phyloP scores from a whole-genome alignment of 2,888 invertebrate genomes.

The Pyralis farinalis region DNA sequence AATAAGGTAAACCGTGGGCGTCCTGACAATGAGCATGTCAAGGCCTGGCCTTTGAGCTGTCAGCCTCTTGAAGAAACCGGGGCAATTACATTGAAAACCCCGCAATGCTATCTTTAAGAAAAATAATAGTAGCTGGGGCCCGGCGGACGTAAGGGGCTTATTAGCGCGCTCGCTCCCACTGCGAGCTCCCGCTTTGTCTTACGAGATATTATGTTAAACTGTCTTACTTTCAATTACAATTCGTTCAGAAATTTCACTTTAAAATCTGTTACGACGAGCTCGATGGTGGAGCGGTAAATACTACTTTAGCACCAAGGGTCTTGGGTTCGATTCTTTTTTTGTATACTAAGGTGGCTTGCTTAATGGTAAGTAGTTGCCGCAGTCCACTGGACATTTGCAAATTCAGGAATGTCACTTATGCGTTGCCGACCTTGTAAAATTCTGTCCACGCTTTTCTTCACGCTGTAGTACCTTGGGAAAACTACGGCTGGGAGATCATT shows the following conservation, averaged over 20 bases:
- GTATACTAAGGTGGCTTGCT: too few relatives aligned
- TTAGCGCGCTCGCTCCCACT: conserved; percentile 61
- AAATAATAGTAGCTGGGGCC: conserved; percentile 66
- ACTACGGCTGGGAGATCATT: too few relatives aligned
- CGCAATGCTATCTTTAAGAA: conserved; percentile 73
- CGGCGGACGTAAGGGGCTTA: conserved; percentile 69
- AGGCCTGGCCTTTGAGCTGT: conserved; percentile 75
- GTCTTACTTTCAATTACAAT: background rate
- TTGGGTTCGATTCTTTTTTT: too few relatives aligned
- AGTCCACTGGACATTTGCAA: too few relatives aligned
- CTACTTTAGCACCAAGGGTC: too few relatives aligned
- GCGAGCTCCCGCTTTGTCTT: conserved; percentile 36
- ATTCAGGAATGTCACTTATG: too few relatives aligned
- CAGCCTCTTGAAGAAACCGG: conserved; percentile 74
- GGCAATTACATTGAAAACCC: conserved; percentile 79
- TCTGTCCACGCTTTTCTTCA: too few relatives aligned
- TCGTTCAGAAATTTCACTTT: background rate
- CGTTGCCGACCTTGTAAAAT: too few relatives aligned
- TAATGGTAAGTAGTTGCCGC: too few relatives aligned
- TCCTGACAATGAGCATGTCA: conserved; percentile 77
- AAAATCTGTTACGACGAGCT: too few relatives aligned
- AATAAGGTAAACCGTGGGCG: conserved; percentile 77
- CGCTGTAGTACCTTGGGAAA: too few relatives aligned
- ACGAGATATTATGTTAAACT: background rate
- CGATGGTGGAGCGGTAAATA: too few relatives aligned